Evolutionary conservation across 2,888 invertebrate species (phyloP).

Genomic region (Conus canariensis): DNA sequence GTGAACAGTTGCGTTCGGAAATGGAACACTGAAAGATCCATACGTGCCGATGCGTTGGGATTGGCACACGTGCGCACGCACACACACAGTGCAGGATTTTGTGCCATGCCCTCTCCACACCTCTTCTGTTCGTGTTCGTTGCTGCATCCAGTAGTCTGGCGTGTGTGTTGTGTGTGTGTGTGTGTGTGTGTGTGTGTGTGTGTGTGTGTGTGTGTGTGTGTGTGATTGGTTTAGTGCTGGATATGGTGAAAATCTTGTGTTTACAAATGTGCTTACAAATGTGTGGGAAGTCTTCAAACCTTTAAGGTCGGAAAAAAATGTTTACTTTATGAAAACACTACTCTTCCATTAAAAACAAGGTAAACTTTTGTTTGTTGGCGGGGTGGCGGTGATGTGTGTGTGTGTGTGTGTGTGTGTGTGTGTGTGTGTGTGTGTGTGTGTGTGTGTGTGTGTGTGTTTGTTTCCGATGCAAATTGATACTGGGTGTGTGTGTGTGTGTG

Average conservation of each 20-base stretch:
- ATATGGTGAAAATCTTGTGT: not conserved
- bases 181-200: not conserved
- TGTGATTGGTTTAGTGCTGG: not conserved
- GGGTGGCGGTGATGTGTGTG: not conserved
- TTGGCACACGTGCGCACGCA: not conserved
- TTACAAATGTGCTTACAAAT: no score
- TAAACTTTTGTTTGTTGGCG: not conserved
- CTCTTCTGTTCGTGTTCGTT: no score
- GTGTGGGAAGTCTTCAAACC: no score
- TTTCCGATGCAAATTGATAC: not conserved
- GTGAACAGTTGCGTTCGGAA: no score
- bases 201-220: constrained; percentile 6
- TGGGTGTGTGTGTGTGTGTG: not conserved
- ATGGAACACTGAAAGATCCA: no score
- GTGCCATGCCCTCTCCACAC: no score
- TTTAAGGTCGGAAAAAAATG: no score
- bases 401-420: not conserved
- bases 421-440: not conserved
- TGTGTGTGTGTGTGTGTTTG: not conserved
- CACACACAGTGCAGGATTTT: no score
- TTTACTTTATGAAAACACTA: no score
- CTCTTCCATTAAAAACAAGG: not conserved
- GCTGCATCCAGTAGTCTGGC: not conserved
- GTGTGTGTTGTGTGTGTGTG: not conserved
- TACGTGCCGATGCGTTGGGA: not conserved